Base-by-base conservation (phyloP, 2,113 vertebrate species). In the Lophochroa leadbeateri region DNA sequence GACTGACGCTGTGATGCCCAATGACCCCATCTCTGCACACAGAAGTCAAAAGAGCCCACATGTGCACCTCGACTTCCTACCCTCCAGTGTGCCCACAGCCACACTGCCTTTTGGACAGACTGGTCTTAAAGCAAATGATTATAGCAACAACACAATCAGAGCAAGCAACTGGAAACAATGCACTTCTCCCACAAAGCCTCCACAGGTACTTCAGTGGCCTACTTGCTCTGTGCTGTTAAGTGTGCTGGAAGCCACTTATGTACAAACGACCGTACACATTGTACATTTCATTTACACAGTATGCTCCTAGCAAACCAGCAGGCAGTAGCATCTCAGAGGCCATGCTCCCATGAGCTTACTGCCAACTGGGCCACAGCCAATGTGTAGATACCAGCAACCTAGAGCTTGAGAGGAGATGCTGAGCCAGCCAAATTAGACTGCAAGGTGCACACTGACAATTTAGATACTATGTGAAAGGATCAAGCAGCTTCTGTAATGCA, bases 301-400 rank as follows among this genome's bases (percentile, higher is more conserved):
- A 50, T 11, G 46, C 3, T 78, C 76, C 43, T 77, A 83, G 86
- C 68, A 67, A 47, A 88, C 9, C 50, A 70, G 72, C 77, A 88
- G 85, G 63, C 61, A 61, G 31, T 5, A 83, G 50, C 72, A 78
- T 9, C 87, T 82, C 52, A 21, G 78, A 41, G 46, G 31, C 65
- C 64, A 16, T 24, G 33, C 39, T 55, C 44, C 91, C 31, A 0
- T 1, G 18, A 95, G 63, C 75, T 64, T 28, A 24, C 23, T 64
- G 82, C 64, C 86, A 96, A 37, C 76, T 71, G 89, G 87, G 52
- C n/a, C 61, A 33, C 67, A 47, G 82, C 74, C 78, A 93, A 7
- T 0, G 1, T 1, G 1, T 10, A 70, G 69, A 16, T 8, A 78
- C 27, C 84, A 63, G 68, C 1, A 1, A 68, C 39, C 67, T 47